Evolutionary conservation across 2,797 vertebrate genomes (phyloP).

Genomic region (Halcyon leucocephala): DNA sequence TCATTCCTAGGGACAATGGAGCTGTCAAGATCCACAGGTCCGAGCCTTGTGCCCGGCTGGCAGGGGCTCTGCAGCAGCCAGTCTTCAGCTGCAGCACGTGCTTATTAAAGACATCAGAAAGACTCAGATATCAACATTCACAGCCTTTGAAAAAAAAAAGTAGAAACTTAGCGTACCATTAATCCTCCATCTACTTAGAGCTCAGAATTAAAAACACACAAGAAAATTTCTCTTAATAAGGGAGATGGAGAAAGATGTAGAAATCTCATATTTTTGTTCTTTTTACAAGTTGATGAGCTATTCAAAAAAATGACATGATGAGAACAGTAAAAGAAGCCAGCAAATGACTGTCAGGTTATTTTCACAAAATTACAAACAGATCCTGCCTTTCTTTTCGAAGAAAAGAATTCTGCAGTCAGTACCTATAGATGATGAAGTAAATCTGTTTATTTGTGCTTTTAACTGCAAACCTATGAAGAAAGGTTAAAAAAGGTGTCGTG

Average conservation of each 20-base stretch:
- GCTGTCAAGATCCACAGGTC: background rate
- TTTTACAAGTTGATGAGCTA: background rate
- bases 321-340: slow-evolving; percentile 1
- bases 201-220: background rate
- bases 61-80: background rate
- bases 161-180: background rate
- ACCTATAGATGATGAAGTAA: background rate
- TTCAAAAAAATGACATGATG: background rate
- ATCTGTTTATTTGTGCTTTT: background rate
- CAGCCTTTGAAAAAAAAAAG: background rate
- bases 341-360: background rate
- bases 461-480: background rate
- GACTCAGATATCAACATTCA: background rate
- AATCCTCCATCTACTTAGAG: background rate
- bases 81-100: background rate
- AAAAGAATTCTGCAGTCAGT: background rate
- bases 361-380: background rate
- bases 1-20: background rate
- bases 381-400: background rate
- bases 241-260: background rate
- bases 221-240: background rate
- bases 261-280: background rate
- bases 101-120: background rate
- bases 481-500: background rate
- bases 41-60: background rate